Conservation (phyloP, 2,888 invertebrate genomes). For the Idaea aversata region DNA sequence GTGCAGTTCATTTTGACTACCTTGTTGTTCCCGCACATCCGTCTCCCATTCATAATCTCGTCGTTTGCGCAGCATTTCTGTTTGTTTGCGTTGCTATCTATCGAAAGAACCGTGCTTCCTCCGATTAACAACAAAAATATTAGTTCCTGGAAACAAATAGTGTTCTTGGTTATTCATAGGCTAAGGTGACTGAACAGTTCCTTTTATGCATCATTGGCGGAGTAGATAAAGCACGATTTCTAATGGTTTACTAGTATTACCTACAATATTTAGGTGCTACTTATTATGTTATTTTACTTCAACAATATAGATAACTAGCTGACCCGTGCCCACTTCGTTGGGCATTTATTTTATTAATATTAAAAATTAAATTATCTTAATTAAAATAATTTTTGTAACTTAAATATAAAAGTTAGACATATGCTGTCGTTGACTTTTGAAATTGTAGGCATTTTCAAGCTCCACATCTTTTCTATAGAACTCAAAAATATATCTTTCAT, state of each 20-base stretch:
- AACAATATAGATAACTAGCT: neutral
- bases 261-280: neutral
- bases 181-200: neutral
- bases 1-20: constrained; percentile 50
- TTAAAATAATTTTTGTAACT: too few species aligned
- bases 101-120: constrained; percentile 37
- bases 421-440: too few species aligned
- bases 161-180: neutral
- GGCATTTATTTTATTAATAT: too few species aligned
- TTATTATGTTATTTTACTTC: neutral
- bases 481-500: too few species aligned
- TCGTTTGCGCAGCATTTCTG: constrained; percentile 56
- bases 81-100: constrained; percentile 18
- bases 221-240: neutral
- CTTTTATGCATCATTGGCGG: neutral
- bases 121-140: constrained; percentile 46
- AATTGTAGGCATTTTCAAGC: too few species aligned
- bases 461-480: too few species aligned
- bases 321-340: too few species aligned
- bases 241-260: neutral
- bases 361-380: too few species aligned
- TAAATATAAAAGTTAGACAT: too few species aligned
- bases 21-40: constrained; percentile 41
- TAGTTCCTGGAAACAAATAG: constrained; percentile 46
- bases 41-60: constrained; percentile 40